Conservation (phyloP, 2,888 invertebrate genomes). For the Pachydiplax longipennis region DNA sequence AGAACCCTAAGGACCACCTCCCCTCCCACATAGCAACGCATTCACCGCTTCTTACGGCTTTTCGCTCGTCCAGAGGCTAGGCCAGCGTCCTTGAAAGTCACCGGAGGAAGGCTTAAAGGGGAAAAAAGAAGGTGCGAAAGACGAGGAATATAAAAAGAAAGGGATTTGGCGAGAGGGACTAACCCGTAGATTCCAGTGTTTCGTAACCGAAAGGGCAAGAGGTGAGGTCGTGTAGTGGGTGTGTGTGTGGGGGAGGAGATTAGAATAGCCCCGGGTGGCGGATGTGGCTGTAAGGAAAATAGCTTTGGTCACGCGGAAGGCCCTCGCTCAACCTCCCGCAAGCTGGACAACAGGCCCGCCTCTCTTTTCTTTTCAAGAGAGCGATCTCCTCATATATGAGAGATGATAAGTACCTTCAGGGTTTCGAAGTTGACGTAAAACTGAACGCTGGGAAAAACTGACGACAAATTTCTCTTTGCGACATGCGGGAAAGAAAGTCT, state of each 20-base stretch:
- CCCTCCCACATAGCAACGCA: neutral
- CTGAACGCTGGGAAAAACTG: too few species aligned
- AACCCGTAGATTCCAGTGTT: neutral
- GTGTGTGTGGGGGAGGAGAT: neutral
- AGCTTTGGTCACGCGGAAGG: neutral
- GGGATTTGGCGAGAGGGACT: neutral
- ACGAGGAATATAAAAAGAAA: neutral
- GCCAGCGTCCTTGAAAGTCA: constrained; percentile 3
- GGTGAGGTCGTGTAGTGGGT: constrained; percentile 6
- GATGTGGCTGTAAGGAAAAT: neutral
- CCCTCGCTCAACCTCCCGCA: neutral
- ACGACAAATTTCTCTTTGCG: too few species aligned
- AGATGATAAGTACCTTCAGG: neutral
- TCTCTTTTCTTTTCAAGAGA: neutral
- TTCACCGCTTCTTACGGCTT: neutral
- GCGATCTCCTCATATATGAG: neutral
- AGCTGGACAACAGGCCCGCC: neutral
- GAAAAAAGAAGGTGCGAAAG: neutral
- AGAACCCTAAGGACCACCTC: neutral
- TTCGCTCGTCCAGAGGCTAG: neutral
- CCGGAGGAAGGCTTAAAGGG: neutral
- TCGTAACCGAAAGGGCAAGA: constrained; percentile 12
- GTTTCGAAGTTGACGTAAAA: too few species aligned
- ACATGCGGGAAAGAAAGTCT: too few species aligned
- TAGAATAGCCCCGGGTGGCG: neutral